phyloP scores from a whole-genome alignment of 2,113 vertebrate species.

The Anthoscopus minutus region DNA sequence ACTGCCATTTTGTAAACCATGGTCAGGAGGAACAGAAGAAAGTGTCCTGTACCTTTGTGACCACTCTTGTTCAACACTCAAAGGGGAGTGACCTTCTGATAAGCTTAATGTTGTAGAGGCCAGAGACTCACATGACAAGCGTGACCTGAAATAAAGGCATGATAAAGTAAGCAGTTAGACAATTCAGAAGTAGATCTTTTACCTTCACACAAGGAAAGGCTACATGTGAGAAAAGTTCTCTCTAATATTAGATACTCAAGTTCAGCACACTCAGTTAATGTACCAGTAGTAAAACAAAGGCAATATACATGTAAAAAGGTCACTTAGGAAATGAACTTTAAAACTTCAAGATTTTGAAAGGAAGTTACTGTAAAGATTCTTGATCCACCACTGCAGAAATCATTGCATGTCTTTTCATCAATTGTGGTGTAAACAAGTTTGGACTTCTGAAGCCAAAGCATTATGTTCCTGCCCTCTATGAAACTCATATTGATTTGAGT shows the following conservation, averaged over 20 bases:
- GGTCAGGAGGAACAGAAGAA: conserved; percentile 70
- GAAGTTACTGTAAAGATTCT: neutral
- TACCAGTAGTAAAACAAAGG: neutral
- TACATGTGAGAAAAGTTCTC: neutral
- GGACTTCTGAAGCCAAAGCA: neutral
- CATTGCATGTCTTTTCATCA: neutral
- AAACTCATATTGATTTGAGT: neutral
- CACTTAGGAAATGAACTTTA: neutral
- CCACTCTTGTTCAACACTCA: conserved; percentile 84
- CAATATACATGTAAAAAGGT: neutral
- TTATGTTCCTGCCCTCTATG: neutral
- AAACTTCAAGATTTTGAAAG: neutral
- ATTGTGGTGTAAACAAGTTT: neutral
- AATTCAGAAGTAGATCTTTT: neutral
- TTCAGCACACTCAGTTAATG: neutral
- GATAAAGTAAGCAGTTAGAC: neutral
- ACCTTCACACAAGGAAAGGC: neutral
- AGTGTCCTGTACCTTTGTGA: conserved; percentile 76
- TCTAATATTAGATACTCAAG: neutral
- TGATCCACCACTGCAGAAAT: neutral
- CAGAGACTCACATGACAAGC: conserved; percentile 82
- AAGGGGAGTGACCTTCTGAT: conserved; percentile 81
- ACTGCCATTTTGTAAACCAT: conserved; percentile 66
- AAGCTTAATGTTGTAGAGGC: conserved; percentile 81
- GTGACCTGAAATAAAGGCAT: conserved; percentile 75